phyloP scores from a whole-genome alignment of 1,140 invertebrate species.

The Chymomyza costata region DNA sequence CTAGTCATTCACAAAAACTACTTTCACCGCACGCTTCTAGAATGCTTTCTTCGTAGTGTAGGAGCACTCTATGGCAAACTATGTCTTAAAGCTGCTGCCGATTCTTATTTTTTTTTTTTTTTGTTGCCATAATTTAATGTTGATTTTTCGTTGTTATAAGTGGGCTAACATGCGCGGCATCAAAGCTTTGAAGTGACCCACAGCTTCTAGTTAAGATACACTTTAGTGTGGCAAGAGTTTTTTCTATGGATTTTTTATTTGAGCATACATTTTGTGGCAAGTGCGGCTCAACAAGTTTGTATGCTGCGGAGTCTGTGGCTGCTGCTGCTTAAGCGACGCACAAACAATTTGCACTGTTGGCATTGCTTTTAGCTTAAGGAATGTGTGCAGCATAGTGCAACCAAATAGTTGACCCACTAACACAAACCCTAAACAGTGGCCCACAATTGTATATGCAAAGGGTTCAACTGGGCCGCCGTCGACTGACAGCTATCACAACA shows the following conservation, averaged over 20 bases:
- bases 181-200: slow-evolving; percentile 36
- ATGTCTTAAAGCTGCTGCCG: slow-evolving; percentile 14
- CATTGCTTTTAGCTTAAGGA: no score
- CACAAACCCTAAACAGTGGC: slow-evolving; percentile 27
- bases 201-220: no score
- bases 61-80: slow-evolving; percentile 31
- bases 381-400: background rate
- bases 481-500: slow-evolving; percentile 54
- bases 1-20: slow-evolving; percentile 58
- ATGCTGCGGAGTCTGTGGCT: no score
- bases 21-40: slow-evolving; percentile 59
- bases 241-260: no score
- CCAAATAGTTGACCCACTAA: slow-evolving; percentile 50
- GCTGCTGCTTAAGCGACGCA: no score
- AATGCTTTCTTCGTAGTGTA: no score
- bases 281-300: slow-evolving; percentile 57
- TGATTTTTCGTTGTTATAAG: slow-evolving; percentile 64
- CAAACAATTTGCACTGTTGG: slow-evolving; percentile 14
- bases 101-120: slow-evolving; percentile 45
- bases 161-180: slow-evolving; percentile 45
- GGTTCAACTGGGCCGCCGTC: no score
- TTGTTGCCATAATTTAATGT: slow-evolving; percentile 69
- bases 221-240: no score
- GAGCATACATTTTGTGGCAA: no score
- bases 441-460: no score